Conservation (phyloP, 2,888 invertebrate genomes). For the Leptura quadrifasciata region DNA sequence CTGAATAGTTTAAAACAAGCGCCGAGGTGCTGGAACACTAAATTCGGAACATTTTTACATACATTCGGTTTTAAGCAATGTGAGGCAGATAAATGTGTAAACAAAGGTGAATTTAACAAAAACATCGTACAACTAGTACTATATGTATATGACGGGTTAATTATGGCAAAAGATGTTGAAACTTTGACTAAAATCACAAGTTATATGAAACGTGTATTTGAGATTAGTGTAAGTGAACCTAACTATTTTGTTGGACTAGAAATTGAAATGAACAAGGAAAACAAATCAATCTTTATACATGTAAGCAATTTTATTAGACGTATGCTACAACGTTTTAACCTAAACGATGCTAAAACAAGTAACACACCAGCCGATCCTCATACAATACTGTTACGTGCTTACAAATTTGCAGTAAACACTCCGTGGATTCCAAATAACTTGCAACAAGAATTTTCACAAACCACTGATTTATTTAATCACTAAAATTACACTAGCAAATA, state of each 20-base stretch:
- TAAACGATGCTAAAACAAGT: neutral
- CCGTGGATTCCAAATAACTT: too few relatives aligned
- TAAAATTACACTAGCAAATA: too few relatives aligned
- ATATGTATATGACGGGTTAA: constrained; percentile 15
- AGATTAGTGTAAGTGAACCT: neutral
- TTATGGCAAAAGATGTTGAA: neutral
- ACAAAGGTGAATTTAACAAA: neutral
- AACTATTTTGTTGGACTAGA: too few relatives aligned
- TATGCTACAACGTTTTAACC: too few relatives aligned
- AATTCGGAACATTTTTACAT: neutral
- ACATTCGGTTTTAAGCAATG: constrained; percentile 17
- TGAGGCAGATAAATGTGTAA: constrained; percentile 23
- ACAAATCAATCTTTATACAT: too few relatives aligned
- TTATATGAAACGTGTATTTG: neutral
- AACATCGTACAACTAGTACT: neutral
- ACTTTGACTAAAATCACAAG: neutral
- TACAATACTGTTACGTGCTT: too few relatives aligned
- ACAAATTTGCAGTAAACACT: too few relatives aligned
- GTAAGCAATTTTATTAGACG: too few relatives aligned
- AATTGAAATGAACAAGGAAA: too few relatives aligned
- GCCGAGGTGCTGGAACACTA: constrained; percentile 20
- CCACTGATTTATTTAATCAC: too few relatives aligned
- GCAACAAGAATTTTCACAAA: too few relatives aligned
- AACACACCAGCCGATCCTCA: constrained; percentile 7
- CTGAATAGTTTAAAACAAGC: constrained; percentile 16